Evolutionary conservation across 2,888 invertebrate genomes (phyloP), one percentile per base, ranked within the genome.

Genomic region (Neoitamus cyanurus): DNA sequence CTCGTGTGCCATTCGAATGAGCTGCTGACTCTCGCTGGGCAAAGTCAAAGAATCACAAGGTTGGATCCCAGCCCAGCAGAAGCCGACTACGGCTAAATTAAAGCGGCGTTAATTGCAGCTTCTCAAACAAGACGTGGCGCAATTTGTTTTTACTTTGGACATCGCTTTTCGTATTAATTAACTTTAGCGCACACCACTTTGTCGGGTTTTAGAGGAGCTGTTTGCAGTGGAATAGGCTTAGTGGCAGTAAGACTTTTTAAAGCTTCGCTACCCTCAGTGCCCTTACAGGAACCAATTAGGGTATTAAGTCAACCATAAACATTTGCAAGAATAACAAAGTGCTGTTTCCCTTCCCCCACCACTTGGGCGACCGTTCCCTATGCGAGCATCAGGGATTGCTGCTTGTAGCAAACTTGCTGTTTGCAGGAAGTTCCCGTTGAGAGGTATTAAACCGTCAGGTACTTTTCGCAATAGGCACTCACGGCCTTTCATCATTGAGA

Each of bases 91-190:
- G 36, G 73, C 36, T 34, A 73, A 73, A 73, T 73, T 73, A 73
- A 36, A 73, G 31, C 36, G 34, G 36, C 36, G 73, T 36, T 73
- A 36, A 73, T 73, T 73, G 34, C 31, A 73, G 36, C 73, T 73
- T 36, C 20, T 73, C 34, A 30, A 73, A 73, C 73, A 73, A 73
- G 73, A 36, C 36, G 31, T 36, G 20, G 36, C 31, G 3, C 73
- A 20, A 36, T 73, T 73, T 36, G 36, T 20, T 73, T 73, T 73
- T 34, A 36, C 36, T 36, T 20, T 73, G 73, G 73, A 73, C 73
- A 73, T 36, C 73, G 15, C 36, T 36, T 73, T 36, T 34, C 31
- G 34, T 36, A 73, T 73, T 73, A 73, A 73, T 73, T 73, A 73
- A 73, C 73, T 36, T 72, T 13, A 34, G 34, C 34, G 31, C 15